Conservation (phyloP, 1,140 invertebrate species). For the Magallana angulata region DNA sequence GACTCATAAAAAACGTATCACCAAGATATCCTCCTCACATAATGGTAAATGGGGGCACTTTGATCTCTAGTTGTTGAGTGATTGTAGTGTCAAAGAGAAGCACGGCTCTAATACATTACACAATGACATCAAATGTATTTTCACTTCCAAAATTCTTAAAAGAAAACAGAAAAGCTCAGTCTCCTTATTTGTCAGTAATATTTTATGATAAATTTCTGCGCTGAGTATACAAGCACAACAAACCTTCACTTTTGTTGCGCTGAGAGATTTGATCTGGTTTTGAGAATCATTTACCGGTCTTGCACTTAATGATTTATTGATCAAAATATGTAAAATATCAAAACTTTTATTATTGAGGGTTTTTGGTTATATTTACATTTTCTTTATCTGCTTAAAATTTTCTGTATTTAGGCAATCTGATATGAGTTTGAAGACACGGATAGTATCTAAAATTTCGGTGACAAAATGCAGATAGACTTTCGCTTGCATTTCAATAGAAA, state of each 20-base stretch:
- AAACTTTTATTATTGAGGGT: no score
- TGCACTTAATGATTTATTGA: no score
- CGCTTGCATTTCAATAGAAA: background rate
- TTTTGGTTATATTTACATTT: no score
- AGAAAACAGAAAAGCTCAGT: background rate
- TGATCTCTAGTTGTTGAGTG: background rate
- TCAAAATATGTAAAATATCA: no score
- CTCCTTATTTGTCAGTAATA: background rate
- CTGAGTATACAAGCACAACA: background rate
- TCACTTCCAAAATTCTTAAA: background rate
- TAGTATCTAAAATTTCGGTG: background rate
- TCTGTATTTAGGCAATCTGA: background rate
- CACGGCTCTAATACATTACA: slow-evolving; percentile 7
- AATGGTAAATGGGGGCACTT: background rate
- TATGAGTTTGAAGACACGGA: background rate
- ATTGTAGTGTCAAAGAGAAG: background rate
- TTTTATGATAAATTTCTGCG: background rate
- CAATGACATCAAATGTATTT: slow-evolving; percentile 34
- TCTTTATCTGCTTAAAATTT: no score
- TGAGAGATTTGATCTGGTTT: no score
- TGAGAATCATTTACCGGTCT: no score
- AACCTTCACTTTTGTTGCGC: no score
- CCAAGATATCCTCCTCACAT: background rate
- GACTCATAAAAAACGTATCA: slow-evolving; percentile 24
- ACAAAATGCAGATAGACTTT: background rate